Evolutionary conservation across 1,140 invertebrate species (phyloP).

Genomic region (Thaumatotibia leucotreta): DNA sequence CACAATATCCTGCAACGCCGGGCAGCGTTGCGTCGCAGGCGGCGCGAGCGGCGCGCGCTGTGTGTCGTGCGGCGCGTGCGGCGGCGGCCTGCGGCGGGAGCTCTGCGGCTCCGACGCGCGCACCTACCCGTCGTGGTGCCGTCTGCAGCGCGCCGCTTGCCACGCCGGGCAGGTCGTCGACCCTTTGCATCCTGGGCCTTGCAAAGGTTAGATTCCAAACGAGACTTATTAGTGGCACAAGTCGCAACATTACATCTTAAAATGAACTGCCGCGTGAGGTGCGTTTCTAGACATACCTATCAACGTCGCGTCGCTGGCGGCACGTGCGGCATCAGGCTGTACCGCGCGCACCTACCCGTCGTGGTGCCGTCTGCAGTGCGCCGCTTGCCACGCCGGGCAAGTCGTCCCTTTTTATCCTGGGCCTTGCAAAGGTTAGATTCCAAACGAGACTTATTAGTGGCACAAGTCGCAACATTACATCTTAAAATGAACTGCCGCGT

Average conservation of each 20-base stretch:
- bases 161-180: slow-evolving; percentile 87
- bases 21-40: slow-evolving; percentile 87
- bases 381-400: slow-evolving; percentile 87
- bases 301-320: slow-evolving; percentile 87
- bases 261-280: too few species aligned
- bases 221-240: too few species aligned
- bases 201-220: slow-evolving; percentile 61
- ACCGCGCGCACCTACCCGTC: slow-evolving; percentile 89
- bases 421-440: slow-evolving; percentile 76
- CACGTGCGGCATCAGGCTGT: slow-evolving; percentile 79
- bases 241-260: too few species aligned
- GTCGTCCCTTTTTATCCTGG: slow-evolving; percentile 86
- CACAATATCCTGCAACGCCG: slow-evolving; percentile 83
- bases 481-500: too few species aligned
- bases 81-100: slow-evolving; percentile 72
- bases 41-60: slow-evolving; percentile 84
- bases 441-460: slow-evolving; percentile 25
- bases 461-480: too few species aligned
- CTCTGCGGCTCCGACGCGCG: slow-evolving; percentile 90
- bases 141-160: slow-evolving; percentile 91
- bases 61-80: slow-evolving; percentile 88
- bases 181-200: slow-evolving; percentile 84
- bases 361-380: slow-evolving; percentile 92
- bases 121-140: slow-evolving; percentile 92
- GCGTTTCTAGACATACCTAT: too few species aligned